Percentiles rank a stretch among this genome's conserved stretches.
These are phyloP conservation scores for Nesidiocoris tenuis DNA, from an alignment of 2,888 invertebrate species.

Conservation along the genomic window DNA sequence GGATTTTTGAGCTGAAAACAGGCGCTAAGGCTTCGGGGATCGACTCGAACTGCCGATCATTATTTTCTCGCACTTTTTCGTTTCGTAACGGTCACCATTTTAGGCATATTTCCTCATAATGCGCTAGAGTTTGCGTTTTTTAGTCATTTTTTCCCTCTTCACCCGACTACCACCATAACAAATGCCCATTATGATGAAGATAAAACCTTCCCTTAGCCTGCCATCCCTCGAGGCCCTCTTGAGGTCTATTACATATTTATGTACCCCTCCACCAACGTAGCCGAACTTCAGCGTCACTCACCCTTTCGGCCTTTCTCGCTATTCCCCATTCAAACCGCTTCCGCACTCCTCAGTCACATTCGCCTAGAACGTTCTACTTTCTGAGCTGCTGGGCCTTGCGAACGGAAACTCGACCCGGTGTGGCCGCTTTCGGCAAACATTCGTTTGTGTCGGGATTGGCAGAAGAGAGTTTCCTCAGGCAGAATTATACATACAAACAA, in stretches of 20 bases:
- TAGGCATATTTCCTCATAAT: too few species aligned
- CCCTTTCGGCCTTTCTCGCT: not conserved
- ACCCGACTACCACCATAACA: not conserved
- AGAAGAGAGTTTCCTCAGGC: not conserved
- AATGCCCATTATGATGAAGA: conserved; percentile 32
- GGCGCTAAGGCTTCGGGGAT: too few species aligned
- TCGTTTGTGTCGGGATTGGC: not conserved
- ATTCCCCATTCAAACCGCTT: not conserved
- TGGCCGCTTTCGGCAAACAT: not conserved
- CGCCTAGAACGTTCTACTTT: not conserved
- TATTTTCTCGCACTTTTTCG: too few species aligned
- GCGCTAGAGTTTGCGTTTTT: not conserved
- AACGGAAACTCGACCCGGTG: not conserved
- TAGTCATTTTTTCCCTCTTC: not conserved
- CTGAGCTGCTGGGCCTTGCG: not conserved
- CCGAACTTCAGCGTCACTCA: not conserved
- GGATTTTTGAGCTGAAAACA: too few species aligned
- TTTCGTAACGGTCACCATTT: too few species aligned
- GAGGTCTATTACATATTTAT: conserved; percentile 25
- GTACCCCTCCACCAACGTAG: not conserved
- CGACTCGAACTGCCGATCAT: too few species aligned
- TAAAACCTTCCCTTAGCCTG: conserved; percentile 18
- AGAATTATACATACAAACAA: conserved; percentile 9
- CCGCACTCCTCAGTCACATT: not conserved
- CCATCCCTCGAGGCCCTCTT: not conserved